phyloP scores from a whole-genome alignment of 2,888 invertebrate genomes.

The Melikaiella ostensackeni region DNA sequence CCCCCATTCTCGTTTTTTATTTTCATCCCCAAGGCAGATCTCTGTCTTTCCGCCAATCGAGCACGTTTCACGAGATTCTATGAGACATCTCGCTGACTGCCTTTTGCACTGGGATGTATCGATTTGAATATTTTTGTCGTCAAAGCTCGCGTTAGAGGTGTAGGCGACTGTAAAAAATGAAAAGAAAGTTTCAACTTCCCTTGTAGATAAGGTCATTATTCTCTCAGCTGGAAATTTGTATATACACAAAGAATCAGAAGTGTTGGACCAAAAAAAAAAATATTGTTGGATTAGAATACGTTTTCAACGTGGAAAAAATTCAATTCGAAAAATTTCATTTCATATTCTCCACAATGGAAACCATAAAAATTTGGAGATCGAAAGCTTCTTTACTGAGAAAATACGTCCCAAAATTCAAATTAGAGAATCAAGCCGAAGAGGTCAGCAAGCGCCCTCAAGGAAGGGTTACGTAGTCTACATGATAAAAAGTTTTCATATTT shows the following conservation, averaged over 20 bases:
- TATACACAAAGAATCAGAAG: background rate
- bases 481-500: too few relatives aligned
- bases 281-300: background rate
- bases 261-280: background rate
- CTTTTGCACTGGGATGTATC: constrained; percentile 8
- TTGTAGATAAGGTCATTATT: constrained; percentile 13
- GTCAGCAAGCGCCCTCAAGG: too few relatives aligned
- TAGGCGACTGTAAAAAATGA: constrained; percentile 8
- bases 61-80: constrained; percentile 21
- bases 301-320: background rate
- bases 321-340: background rate
- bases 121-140: constrained; percentile 35
- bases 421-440: too few relatives aligned
- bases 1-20: background rate
- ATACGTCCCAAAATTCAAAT: too few relatives aligned
- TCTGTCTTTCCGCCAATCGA: constrained; percentile 13
- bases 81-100: constrained; percentile 5
- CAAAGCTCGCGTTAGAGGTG: constrained; percentile 9
- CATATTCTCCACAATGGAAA: too few relatives aligned
- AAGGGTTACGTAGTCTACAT: too few relatives aligned
- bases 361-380: too few relatives aligned
- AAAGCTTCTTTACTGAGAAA: too few relatives aligned
- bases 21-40: background rate
- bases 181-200: background rate
- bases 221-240: constrained; percentile 1